Conservation (phyloP, 2,113 vertebrate genomes). For the Pao palembangensis region DNA sequence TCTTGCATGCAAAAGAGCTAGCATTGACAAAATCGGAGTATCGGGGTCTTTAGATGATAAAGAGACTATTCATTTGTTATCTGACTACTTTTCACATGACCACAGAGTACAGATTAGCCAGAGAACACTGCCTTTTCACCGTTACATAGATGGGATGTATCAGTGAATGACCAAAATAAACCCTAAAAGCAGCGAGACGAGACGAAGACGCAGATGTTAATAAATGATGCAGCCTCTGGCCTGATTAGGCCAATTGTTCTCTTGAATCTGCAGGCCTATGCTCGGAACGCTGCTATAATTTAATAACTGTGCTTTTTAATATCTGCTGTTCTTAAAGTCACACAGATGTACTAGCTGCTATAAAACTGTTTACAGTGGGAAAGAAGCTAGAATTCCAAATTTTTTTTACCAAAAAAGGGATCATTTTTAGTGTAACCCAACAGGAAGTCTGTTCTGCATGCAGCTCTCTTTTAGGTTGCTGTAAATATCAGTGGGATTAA, state of each 20-base stretch:
- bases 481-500: slow-evolving; percentile 23
- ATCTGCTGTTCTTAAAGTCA: too few relatives aligned
- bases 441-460: too few relatives aligned
- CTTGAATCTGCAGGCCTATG: background rate
- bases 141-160: background rate
- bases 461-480: background rate
- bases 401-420: too few relatives aligned
- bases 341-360: too few relatives aligned
- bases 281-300: background rate
- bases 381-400: too few relatives aligned
- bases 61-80: background rate
- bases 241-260: slow-evolving; percentile 37
- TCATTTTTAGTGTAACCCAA: too few relatives aligned
- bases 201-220: slow-evolving; percentile 26
- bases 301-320: too few relatives aligned
- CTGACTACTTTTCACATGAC: background rate
- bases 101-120: slow-evolving; percentile 15
- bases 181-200: slow-evolving; percentile 4
- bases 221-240: slow-evolving; percentile 30
- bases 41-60: background rate
- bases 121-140: too few relatives aligned
- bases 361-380: too few relatives aligned
- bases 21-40: too few relatives aligned
- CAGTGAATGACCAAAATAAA: slow-evolving; percentile 1
- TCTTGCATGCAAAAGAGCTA: too few relatives aligned